These are phyloP conservation scores for Drosophila percnosoma DNA, from an alignment of 2,888 invertebrate species.

Conservation along the genomic window DNA sequence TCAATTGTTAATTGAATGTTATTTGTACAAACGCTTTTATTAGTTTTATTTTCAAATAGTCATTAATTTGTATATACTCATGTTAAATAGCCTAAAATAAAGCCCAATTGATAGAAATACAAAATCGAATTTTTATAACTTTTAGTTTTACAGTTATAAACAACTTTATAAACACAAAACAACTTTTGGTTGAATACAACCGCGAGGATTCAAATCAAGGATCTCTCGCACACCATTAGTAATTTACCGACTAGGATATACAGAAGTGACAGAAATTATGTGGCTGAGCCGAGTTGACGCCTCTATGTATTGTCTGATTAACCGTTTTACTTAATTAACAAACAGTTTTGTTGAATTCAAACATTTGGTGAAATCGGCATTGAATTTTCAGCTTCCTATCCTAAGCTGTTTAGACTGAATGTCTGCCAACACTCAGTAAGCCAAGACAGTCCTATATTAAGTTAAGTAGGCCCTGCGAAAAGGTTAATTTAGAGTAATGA, in stretches of 20 bases:
- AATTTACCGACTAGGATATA: neutral
- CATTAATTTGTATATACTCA: conserved; percentile 2
- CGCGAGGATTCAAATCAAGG: neutral
- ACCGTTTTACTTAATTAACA: neutral
- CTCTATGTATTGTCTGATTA: no score
- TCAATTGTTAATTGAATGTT: conserved; percentile 16
- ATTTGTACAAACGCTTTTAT: conserved; percentile 48
- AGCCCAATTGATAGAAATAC: neutral
- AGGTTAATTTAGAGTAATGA: neutral
- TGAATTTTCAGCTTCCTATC: neutral
- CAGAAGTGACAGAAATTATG: neutral
- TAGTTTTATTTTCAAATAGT: conserved; percentile 16
- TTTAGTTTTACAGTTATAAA: neutral
- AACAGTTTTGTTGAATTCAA: neutral
- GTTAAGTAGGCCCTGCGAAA: neutral
- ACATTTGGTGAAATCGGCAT: neutral
- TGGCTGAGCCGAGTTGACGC: no score
- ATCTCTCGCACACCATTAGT: neutral
- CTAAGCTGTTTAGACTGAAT: neutral
- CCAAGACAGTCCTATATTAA: neutral
- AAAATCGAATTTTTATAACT: neutral
- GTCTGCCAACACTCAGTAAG: neutral
- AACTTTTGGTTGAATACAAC: neutral
- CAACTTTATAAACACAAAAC: neutral
- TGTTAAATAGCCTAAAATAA: conserved; percentile 25